Percentiles rank a stretch among this genome's conserved stretches.
phyloP scores from a whole-genome alignment of 2,888 invertebrate genomes.

The Antitype chi region DNA sequence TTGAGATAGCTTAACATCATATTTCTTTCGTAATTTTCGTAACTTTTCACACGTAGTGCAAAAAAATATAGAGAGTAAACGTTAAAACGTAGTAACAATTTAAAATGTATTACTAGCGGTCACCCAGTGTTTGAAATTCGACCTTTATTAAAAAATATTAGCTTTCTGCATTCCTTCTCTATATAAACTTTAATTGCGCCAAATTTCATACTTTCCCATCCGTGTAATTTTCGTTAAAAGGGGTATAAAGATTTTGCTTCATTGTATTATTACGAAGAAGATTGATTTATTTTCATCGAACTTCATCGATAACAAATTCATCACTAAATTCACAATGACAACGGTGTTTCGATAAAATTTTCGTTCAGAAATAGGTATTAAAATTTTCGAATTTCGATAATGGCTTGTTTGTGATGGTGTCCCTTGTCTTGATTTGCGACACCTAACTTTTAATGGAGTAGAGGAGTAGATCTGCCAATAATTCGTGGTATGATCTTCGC shows the following conservation, averaged over 20 bases:
- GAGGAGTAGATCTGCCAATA: too few species aligned
- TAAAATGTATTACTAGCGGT: too few species aligned
- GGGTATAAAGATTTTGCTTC: too few species aligned
- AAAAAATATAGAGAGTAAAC: not conserved
- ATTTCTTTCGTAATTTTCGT: not conserved
- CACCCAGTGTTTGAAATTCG: too few species aligned
- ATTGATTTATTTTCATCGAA: not conserved
- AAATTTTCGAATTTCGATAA: not conserved
- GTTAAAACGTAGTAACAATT: not conserved
- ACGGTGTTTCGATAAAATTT: slow-evolving; percentile 59
- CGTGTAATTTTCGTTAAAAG: too few species aligned
- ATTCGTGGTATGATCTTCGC: not conserved
- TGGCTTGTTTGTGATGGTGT: not conserved
- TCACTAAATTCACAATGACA: slow-evolving; percentile 61
- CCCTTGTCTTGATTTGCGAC: not conserved
- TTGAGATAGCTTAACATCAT: not conserved
- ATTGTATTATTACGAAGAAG: too few species aligned
- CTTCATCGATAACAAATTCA: slow-evolving; percentile 16
- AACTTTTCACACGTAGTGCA: not conserved
- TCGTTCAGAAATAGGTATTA: slow-evolving; percentile 59
- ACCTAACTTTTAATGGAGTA: too few species aligned
- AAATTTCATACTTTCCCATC: too few species aligned
- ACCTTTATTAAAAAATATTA: too few species aligned
- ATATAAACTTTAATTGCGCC: too few species aligned
- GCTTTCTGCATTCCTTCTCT: too few species aligned